Conservation (phyloP, 2,113 vertebrate species). For the Zosterops pallidus region DNA sequence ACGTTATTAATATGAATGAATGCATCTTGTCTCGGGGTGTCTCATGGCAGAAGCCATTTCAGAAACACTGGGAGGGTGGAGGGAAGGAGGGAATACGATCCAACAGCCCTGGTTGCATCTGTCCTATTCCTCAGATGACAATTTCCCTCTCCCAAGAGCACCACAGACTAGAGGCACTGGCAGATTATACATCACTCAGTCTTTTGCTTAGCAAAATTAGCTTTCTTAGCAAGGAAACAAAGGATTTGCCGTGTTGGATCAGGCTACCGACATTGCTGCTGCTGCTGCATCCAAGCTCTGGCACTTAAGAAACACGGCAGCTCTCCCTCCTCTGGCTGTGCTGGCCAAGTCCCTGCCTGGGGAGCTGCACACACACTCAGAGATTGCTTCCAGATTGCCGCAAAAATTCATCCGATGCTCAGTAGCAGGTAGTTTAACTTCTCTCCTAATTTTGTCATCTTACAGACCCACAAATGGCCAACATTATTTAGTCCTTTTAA, state of each 20-base stretch:
- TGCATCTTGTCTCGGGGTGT: slow-evolving; percentile 37
- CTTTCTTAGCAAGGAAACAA: slow-evolving; percentile 53
- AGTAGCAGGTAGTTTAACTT: slow-evolving; percentile 22
- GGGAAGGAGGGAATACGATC: not conserved
- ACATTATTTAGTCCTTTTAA: slow-evolving; percentile 40
- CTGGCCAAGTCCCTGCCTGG: not conserved
- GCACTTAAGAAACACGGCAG: not conserved
- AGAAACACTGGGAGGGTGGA: slow-evolving; percentile 31
- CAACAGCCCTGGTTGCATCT: not conserved
- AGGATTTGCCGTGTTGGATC: slow-evolving; percentile 50
- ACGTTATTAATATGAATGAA: slow-evolving; percentile 63
- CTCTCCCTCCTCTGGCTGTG: not conserved
- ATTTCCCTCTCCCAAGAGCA: slow-evolving; percentile 41
- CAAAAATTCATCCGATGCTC: not conserved
- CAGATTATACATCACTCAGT: slow-evolving; percentile 8
- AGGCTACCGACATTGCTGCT: not conserved
- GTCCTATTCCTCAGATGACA: slow-evolving; percentile 7
- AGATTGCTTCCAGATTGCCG: not conserved
- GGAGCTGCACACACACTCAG: not conserved
- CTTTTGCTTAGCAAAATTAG: slow-evolving; percentile 25
- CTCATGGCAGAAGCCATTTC: slow-evolving; percentile 44
- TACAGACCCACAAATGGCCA: not conserved
- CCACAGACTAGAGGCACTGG: slow-evolving; percentile 1
- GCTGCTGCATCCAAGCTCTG: slow-evolving; percentile 7
- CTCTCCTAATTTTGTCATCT: slow-evolving; percentile 15